These are phyloP conservation scores for Danio tinwini DNA, from an alignment of 2,797 vertebrate species.

Conservation along the genomic window DNA sequence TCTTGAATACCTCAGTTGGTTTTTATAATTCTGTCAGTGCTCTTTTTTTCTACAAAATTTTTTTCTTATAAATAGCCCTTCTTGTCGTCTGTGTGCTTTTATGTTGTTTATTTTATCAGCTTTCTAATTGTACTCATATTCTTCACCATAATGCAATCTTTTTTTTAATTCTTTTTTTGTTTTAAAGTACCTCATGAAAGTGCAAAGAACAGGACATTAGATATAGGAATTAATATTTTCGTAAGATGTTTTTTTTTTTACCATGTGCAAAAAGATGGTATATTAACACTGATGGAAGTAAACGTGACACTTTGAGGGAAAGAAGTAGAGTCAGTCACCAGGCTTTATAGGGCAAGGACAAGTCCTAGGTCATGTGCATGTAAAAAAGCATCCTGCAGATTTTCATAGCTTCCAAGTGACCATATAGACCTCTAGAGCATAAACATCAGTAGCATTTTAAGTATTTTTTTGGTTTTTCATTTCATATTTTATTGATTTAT, in stretches of 20 bases:
- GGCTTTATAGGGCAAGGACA: background rate
- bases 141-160: background rate
- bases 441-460: background rate
- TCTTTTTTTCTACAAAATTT: background rate
- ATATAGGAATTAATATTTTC: background rate
- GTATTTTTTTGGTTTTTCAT: too few species aligned
- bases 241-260: background rate
- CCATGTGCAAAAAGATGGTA: background rate
- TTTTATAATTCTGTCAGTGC: background rate
- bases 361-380: background rate
- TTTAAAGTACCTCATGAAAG: background rate
- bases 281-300: background rate
- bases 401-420: background rate
- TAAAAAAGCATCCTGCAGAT: background rate
- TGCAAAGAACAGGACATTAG: background rate
- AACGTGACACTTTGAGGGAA: background rate
- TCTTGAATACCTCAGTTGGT: slow-evolving; percentile 20
- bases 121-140: background rate
- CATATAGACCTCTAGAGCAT: background rate
- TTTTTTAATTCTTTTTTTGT: background rate
- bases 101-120: slow-evolving; percentile 17
- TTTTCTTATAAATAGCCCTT: background rate
- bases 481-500: too few species aligned
- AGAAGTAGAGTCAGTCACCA: background rate
- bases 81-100: slow-evolving; percentile 24